Evolutionary conservation across 2,797 vertebrate species (phyloP).

Genomic region (Streptopelia turtur): DNA sequence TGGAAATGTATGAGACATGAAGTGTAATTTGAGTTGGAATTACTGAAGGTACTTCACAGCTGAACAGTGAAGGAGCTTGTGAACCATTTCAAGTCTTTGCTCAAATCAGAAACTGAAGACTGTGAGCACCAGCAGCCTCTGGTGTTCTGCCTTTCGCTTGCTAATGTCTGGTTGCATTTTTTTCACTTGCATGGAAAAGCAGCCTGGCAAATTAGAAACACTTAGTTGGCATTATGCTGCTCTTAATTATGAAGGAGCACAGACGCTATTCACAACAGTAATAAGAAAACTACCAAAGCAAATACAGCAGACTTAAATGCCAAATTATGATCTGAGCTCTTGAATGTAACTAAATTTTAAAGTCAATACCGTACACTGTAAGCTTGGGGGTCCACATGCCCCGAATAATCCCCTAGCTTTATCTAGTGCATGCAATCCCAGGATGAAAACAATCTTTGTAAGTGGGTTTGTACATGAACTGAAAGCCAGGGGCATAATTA

Average conservation of each 20-base stretch:
- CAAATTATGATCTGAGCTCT: constrained; percentile 2
- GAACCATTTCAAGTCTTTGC: not conserved
- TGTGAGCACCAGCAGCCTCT: not conserved
- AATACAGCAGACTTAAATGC: not conserved
- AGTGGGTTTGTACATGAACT: accelerated
- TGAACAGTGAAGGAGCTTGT: not conserved
- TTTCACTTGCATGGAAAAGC: not conserved
- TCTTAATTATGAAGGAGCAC: constrained; percentile 24
- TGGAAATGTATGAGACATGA: not conserved
- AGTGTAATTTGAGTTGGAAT: not conserved
- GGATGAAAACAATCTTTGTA: not conserved
- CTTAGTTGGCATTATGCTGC: not conserved
- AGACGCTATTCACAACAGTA: constrained; percentile 8
- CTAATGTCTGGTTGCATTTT: not conserved
- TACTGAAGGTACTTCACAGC: not conserved
- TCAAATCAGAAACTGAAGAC: not conserved
- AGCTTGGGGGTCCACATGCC: accelerated
- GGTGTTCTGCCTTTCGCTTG: not conserved
- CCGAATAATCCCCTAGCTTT: not conserved
- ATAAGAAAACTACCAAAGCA: constrained; percentile 18
- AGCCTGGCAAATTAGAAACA: constrained; percentile 16
- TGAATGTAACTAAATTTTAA: not conserved
- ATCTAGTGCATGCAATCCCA: not conserved
- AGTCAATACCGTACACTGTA: not conserved
- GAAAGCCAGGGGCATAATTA: not conserved